Percentiles rank a stretch among this genome's conserved stretches.
These are phyloP conservation scores for Trichopria drosophilae DNA, from an alignment of 2,888 invertebrate genomes.

Conservation along the genomic window DNA sequence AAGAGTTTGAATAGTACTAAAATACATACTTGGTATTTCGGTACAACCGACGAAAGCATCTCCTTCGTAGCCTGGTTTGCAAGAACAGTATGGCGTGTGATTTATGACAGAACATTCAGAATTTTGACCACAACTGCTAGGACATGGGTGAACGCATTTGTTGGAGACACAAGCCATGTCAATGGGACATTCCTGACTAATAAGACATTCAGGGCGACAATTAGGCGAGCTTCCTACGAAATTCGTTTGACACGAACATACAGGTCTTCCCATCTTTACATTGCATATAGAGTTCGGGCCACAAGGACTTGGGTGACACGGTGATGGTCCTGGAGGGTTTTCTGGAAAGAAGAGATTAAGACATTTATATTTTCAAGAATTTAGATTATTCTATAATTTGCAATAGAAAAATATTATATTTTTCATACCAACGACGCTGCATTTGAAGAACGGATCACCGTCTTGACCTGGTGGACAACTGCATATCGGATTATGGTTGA, in stretches of 20 bases:
- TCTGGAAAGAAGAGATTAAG: too few species aligned
- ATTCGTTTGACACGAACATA: conserved; percentile 78
- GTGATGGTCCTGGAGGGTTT: too few species aligned
- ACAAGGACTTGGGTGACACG: conserved; percentile 64
- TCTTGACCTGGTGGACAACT: conserved; percentile 73
- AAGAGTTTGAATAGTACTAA: conserved; percentile 38
- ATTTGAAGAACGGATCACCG: conserved; percentile 81
- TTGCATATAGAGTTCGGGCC: conserved; percentile 83
- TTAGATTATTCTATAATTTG: too few species aligned
- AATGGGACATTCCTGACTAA: conserved; percentile 78
- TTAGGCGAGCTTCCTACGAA: conserved; percentile 81
- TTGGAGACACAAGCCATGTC: conserved; percentile 80
- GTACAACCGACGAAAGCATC: conserved; percentile 84
- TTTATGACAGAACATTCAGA: conserved; percentile 77
- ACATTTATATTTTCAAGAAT: too few species aligned
- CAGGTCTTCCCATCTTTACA: conserved; percentile 74
- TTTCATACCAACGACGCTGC: too few species aligned
- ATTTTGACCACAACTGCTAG: conserved; percentile 75
- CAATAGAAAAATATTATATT: too few species aligned
- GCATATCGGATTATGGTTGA: conserved; percentile 85
- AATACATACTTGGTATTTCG: conserved; percentile 42
- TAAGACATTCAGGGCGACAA: conserved; percentile 81
- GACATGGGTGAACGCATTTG: conserved; percentile 82
- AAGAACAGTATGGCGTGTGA: conserved; percentile 81
- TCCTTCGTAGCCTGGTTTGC: conserved; percentile 75